Conservation (phyloP, 2,113 vertebrate species). For the Ceyx cyanopectus region DNA sequence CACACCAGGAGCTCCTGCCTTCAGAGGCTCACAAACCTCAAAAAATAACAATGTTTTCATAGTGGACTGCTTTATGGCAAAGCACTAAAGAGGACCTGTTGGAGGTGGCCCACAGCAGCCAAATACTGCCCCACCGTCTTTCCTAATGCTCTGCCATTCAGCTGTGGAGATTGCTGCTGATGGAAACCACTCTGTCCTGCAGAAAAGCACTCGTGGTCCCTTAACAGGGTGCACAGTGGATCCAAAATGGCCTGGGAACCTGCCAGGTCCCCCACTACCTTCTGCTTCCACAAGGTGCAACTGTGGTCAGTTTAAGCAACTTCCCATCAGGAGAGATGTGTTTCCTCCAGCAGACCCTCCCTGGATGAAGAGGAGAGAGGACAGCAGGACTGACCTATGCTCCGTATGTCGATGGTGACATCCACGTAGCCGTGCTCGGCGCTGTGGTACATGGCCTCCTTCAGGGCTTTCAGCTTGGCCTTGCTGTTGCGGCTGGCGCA, state of each 20-base stretch:
- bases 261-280: neutral
- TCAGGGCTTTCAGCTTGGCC: slow-evolving; percentile 94
- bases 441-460: slow-evolving; percentile 98
- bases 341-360: neutral
- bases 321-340: accelerated
- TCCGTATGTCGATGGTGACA: slow-evolving; percentile 95
- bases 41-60: neutral
- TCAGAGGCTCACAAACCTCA: neutral
- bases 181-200: neutral
- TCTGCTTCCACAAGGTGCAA: neutral
- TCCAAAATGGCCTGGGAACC: neutral
- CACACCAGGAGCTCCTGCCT: neutral
- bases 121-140: neutral
- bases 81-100: neutral
- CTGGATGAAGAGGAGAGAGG: neutral
- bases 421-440: slow-evolving; percentile 95
- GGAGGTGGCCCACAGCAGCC: neutral
- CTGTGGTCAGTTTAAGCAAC: neutral
- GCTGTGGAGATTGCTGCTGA: neutral
- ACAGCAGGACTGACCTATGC: slow-evolving; percentile 84
- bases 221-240: neutral
- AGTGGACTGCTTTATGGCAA: neutral
- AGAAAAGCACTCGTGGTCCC: neutral
- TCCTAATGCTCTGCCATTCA: neutral
- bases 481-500: slow-evolving; percentile 90